phyloP scores from a whole-genome alignment of 2,113 vertebrate genomes.

The Genyomyrus donnyi region DNA sequence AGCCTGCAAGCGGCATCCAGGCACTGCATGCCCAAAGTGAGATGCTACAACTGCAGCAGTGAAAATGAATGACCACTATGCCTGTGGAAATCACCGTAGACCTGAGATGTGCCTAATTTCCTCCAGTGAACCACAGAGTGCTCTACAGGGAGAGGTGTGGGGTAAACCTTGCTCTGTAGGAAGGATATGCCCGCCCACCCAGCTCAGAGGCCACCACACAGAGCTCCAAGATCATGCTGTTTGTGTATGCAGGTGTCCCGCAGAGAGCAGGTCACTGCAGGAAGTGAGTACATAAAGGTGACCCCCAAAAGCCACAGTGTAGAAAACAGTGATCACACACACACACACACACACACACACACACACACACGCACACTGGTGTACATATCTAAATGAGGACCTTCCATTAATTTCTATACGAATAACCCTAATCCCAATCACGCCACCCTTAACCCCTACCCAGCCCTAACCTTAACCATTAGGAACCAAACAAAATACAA shows the following conservation, averaged over 20 bases:
- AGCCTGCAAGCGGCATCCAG: neutral
- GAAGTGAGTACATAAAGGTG: neutral
- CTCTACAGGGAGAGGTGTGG: neutral
- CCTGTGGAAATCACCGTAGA: neutral
- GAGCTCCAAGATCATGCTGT: neutral
- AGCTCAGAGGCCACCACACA: neutral
- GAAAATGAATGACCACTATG: neutral
- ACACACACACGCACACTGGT: neutral
- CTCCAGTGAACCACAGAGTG: neutral
- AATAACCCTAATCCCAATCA: too few relatives aligned
- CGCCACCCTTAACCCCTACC: too few relatives aligned
- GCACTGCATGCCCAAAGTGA: neutral
- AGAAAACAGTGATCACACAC: neutral
- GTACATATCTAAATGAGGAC: too few relatives aligned
- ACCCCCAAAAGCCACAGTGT: neutral
- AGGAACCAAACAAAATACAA: too few relatives aligned
- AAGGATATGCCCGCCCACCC: neutral
- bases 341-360: neutral
- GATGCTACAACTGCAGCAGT: neutral
- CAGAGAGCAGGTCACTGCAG: neutral
- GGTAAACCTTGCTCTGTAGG: neutral
- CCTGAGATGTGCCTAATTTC: neutral
- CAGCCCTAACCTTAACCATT: too few relatives aligned
- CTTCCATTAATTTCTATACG: too few relatives aligned
- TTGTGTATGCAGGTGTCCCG: neutral